Conservation (phyloP, 2,113 vertebrate species). For the Gnathonemus longibarbis region DNA sequence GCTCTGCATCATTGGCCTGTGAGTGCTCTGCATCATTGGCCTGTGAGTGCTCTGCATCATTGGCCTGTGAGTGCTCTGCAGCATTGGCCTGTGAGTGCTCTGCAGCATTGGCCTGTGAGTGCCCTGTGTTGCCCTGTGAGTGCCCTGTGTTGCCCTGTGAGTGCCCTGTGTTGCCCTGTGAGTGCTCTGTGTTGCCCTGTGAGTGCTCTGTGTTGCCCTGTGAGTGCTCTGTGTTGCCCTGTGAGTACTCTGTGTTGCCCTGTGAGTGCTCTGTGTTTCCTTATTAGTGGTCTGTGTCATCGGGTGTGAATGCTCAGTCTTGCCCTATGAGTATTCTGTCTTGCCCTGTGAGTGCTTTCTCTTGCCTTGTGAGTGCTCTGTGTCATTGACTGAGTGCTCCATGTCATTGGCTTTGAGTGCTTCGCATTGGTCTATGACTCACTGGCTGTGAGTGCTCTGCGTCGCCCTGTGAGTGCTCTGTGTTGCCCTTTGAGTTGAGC, state of each 20-base stretch:
- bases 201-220: no score
- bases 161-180: not conserved
- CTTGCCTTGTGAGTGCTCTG: no score
- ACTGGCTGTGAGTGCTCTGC: no score
- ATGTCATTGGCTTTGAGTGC: no score
- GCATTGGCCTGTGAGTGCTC: not conserved
- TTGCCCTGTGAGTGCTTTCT: no score
- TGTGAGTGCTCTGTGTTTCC: not conserved
- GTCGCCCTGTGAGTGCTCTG: no score
- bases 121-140: not conserved
- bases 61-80: not conserved
- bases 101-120: not conserved
- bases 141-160: not conserved
- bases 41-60: not conserved
- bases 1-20: not conserved
- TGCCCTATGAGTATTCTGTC: no score
- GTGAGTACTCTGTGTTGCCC: not conserved
- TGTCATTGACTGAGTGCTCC: no score
- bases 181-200: no score
- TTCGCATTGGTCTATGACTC: no score
- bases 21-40: not conserved
- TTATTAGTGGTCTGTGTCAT: not conserved
- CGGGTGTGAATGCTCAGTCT: no score
- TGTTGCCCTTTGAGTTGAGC: not conserved
- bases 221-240: not conserved